Evolutionary conservation across 2,113 vertebrate species (phyloP), one percentile per base, ranked within the genome.

Genomic region (Hemibagrus wyckioides): DNA sequence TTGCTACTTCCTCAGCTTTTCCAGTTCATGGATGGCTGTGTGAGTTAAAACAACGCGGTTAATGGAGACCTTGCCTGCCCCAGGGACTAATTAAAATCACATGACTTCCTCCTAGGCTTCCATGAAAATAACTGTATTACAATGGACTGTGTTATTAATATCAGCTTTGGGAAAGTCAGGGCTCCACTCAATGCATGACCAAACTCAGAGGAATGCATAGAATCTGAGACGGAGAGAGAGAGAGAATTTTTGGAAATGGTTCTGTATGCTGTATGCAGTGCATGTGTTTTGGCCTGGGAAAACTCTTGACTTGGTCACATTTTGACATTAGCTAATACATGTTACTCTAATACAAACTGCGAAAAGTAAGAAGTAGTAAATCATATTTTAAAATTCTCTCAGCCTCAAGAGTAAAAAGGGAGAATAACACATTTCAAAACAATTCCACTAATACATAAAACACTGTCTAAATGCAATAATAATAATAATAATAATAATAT

Each of bases 61-160:
- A 97, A 97, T 96, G 97, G 96, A 98, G 96, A 94, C 95, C 92
- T 92, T 93, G 91, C 84, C 89, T 91, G 92, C 92, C 95, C 96
- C 0, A 87, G 97, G 96, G 98, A 97, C 96, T 96, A 97, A 97
- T 99, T 97, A 98, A 95, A 95, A 96, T 94, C 97, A 97, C 87
- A 96, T 99, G 98, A 99, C 96, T 99, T 99, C 98, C 98, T 98
- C 95, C 91, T 91, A 95, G 96, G 96, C 96, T 97, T 97, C 97
- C 97, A 97, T 97, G 97, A 98, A 99, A 98, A 97, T 97, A 97
- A 97, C 96, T 97, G 94, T 96, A 96, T 97, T 96, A 98, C 97
- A 99, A 99, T 98, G 96, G 97, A 92, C 97, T 97, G 96, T 94
- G 97, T 98, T 99, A 99, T 99, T 99, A 99, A 99, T 99, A 98